These are phyloP conservation scores for Felis chaus DNA, from an alignment of 2,113 vertebrate species.

Conservation along the genomic window DNA sequence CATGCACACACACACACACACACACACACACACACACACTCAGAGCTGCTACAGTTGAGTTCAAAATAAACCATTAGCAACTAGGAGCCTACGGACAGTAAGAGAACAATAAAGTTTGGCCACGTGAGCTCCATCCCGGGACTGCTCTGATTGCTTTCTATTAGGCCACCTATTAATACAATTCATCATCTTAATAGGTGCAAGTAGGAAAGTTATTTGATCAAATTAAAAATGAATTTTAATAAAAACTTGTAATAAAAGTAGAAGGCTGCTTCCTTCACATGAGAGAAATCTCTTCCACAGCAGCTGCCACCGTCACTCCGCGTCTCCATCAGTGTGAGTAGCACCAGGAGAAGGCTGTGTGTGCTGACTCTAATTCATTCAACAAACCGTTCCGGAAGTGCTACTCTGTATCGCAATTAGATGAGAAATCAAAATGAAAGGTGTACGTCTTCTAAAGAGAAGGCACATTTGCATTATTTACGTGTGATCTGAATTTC, in stretches of 20 bases:
- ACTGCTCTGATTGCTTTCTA: fast-evolving
- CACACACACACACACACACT: too few relatives aligned
- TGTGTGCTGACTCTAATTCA: fast-evolving
- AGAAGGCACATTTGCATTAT: background rate
- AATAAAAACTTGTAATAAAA: background rate
- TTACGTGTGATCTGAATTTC: background rate
- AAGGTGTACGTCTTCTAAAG: background rate
- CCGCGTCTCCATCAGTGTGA: fast-evolving
- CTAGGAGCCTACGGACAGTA: fast-evolving
- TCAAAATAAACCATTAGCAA: fast-evolving
- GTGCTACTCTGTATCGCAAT: fast-evolving
- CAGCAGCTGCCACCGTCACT: fast-evolving
- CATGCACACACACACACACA: background rate
- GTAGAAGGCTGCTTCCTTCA: background rate
- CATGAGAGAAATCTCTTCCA: background rate
- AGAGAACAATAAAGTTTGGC: background rate
- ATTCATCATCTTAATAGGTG: background rate
- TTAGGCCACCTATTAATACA: background rate
- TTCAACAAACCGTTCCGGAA: fast-evolving
- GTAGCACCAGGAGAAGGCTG: fast-evolving
- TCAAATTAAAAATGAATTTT: background rate
- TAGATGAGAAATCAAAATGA: background rate
- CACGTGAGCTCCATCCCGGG: too few relatives aligned
- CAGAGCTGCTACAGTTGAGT: fast-evolving
- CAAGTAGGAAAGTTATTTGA: background rate